A percentile compares a stretch with the other conserved stretches of the same genome.
These are phyloP conservation scores for Sorex araneus DNA, from an alignment of 2,113 vertebrate species.

Conservation along the genomic window DNA sequence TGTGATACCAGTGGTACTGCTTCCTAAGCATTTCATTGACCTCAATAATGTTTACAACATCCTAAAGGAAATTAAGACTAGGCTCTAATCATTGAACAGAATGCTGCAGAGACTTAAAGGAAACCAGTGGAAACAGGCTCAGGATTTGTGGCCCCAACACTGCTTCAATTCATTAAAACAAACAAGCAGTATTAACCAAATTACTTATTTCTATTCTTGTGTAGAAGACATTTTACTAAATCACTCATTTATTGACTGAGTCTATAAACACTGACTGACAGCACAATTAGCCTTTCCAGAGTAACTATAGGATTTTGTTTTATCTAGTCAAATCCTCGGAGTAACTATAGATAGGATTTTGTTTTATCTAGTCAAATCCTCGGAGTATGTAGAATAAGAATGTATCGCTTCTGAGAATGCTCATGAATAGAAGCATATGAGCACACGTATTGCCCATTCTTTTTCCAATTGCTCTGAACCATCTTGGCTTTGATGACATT, in stretches of 20 bases:
- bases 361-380: background rate
- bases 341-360: no score
- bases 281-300: constrained; percentile 8
- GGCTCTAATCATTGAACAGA: background rate
- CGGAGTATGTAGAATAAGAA: background rate
- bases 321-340: no score
- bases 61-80: background rate
- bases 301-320: constrained; percentile 15
- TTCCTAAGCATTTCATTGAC: constrained; percentile 62
- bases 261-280: background rate
- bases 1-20: background rate
- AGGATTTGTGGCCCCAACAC: background rate
- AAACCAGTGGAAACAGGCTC: background rate
- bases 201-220: constrained; percentile 34
- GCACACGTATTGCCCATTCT: background rate
- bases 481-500: background rate
- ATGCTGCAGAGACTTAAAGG: background rate
- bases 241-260: constrained; percentile 42
- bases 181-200: background rate
- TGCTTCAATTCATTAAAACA: background rate
- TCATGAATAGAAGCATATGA: background rate
- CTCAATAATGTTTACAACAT: constrained; percentile 21
- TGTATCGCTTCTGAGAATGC: background rate
- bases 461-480: background rate
- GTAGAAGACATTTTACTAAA: constrained; percentile 43